Conservation (phyloP, 2,888 invertebrate species). For the Drosophila paramelanica region DNA sequence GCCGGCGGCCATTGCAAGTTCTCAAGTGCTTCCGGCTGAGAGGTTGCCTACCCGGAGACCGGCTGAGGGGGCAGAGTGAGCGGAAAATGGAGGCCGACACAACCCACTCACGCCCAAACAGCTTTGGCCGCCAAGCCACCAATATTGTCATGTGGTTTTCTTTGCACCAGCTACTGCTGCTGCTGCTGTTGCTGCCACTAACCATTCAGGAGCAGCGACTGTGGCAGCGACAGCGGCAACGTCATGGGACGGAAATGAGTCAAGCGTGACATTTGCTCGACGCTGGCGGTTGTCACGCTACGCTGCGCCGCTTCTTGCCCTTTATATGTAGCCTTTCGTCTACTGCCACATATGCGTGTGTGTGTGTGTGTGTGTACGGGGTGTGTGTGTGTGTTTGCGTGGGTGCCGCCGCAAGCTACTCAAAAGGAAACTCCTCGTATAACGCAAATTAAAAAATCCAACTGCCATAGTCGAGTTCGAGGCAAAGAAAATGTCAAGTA, state of each 20-base stretch:
- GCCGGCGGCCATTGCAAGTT: conserved; percentile 78
- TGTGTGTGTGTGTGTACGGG: conserved; percentile 22
- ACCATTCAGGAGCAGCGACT: conserved; percentile 59
- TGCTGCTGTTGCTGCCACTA: conserved; percentile 45
- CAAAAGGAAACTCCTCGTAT: conserved; percentile 81
- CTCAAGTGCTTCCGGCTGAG: conserved; percentile 81
- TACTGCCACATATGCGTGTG: conserved; percentile 26
- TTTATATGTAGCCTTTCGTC: conserved; percentile 66
- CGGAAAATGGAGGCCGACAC: conserved; percentile 6
- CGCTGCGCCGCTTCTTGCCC: conserved; percentile 62
- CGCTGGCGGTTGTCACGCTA: conserved; percentile 67
- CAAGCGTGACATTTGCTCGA: conserved; percentile 79
- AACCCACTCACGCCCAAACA: conserved; percentile 8
- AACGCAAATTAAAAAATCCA: conserved; percentile 79
- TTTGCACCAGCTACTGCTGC: conserved; percentile 48
- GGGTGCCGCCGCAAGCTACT: conserved; percentile 63
- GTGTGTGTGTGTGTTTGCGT: conserved; percentile 23
- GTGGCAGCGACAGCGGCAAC: conserved; percentile 49
- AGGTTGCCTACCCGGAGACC: conserved; percentile 62
- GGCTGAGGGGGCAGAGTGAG: conserved; percentile 4
- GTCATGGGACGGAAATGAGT: conserved; percentile 81
- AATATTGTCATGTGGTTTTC: conserved; percentile 80
- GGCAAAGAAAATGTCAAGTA: conserved; percentile 68
- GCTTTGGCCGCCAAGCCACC: conserved; percentile 65
- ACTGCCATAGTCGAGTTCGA: conserved; percentile 63